phyloP scores from a whole-genome alignment of 2,113 vertebrate species.

The Stegostoma tigrinum region DNA sequence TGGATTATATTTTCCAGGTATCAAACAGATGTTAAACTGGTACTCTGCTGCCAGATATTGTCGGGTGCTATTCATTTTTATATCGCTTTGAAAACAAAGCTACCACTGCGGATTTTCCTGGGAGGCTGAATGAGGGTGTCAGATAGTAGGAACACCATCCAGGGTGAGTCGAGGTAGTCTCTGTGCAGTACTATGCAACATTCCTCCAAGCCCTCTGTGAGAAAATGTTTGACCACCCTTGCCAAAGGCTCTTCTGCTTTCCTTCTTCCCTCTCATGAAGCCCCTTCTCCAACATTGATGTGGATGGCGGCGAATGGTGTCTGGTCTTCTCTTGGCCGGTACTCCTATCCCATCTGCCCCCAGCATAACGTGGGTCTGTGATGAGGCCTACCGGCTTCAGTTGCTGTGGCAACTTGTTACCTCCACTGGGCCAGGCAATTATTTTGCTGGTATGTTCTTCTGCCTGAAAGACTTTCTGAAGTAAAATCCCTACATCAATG shows the following conservation, averaged over 20 bases:
- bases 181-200: accelerated
- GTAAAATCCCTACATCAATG: neutral
- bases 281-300: too few relatives aligned
- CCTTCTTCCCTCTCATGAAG: neutral
- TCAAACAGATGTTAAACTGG: neutral
- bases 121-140: neutral
- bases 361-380: too few relatives aligned
- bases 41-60: neutral
- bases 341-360: too few relatives aligned
- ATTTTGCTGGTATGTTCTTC: neutral
- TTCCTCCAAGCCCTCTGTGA: neutral
- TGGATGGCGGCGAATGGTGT: neutral
- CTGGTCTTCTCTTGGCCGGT: too few relatives aligned
- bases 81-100: too few relatives aligned
- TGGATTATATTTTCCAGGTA: neutral
- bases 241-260: neutral
- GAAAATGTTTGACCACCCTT: neutral
- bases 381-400: neutral
- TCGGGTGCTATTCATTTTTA: neutral
- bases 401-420: neutral
- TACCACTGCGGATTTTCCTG: neutral
- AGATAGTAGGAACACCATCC: neutral
- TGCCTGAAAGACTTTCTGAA: neutral
- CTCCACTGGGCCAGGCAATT: neutral
- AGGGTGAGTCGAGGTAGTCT: too few relatives aligned